Evolutionary conservation across 1,140 invertebrate genomes (phyloP), one percentile per base, ranked within the genome.

Genomic region (Tenebrio molitor): DNA sequence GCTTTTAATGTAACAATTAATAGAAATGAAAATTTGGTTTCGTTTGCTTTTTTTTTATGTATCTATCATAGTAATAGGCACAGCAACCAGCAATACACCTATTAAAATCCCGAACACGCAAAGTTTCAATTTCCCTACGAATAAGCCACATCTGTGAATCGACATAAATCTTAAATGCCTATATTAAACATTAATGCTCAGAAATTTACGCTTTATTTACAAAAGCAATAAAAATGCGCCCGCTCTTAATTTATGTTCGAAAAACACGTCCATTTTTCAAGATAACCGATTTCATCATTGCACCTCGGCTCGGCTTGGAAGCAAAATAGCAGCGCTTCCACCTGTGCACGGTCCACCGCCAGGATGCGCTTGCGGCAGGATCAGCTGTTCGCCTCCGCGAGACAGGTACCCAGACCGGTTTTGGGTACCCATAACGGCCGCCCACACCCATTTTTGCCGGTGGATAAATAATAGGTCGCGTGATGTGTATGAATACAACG

Each of bases 331-430:
- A n/a, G n/a, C n/a, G n/a, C n/a, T n/a, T n/a, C n/a, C n/a, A n/a
- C n/a, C n/a, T n/a, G n/a, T n/a, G n/a, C n/a, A n/a, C n/a, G n/a
- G n/a, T n/a, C n/a, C n/a, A n/a, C n/a, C n/a, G n/a, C n/a, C n/a
- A n/a, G n/a, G n/a, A n/a, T n/a, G n/a, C n/a, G n/a, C n/a, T n/a
- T n/a, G n/a, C n/a, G n/a, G n/a, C n/a, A n/a, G n/a, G 44, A 58
- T 58, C 50, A 58, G 50, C 50, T 58, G 50, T 58, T 39, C 2
- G 36, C 5, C n/a, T 29, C 25, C 25, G 3, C 44, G 44, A 50
- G 44, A 50, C 50, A 29, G 50, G 50, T 58, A 58, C 21, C 21
- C 50, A 58, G 50, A 58, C 50, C 50, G 50, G 50, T 58, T 58
- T 15, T 50, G 29, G 50, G 50, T 58, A 58, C 50, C 50, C 50